phyloP scores from a whole-genome alignment of 2,113 vertebrate species.

The Phylloscopus trochilus region DNA sequence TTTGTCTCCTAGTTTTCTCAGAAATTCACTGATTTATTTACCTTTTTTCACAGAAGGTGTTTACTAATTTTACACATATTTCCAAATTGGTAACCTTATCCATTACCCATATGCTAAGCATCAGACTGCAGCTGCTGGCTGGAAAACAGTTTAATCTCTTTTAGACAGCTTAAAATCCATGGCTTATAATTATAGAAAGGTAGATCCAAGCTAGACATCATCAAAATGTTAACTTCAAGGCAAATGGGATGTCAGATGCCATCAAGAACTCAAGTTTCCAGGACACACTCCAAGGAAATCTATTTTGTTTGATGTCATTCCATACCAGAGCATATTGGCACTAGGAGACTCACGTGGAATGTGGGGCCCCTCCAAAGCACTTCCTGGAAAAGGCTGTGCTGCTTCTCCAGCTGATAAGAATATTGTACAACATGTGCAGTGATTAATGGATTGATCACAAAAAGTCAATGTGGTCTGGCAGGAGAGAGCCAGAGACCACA shows the following conservation, averaged over 20 bases:
- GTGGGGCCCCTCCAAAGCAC: not conserved
- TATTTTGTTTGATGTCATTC: conserved; percentile 30
- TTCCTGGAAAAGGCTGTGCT: not conserved
- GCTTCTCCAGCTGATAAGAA: not conserved
- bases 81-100: conserved; percentile 5
- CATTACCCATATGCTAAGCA: not conserved
- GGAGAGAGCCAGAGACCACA: not conserved
- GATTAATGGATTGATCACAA: not conserved
- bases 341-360: not conserved
- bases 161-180: conserved; percentile 15
- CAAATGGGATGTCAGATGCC: conserved; percentile 23
- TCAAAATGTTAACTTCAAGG: conserved; percentile 36
- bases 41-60: not conserved
- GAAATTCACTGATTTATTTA: not conserved
- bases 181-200: not conserved
- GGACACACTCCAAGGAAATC: conserved; percentile 29
- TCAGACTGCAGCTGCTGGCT: conserved; percentile 8
- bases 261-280: not conserved
- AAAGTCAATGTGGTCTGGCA: not conserved
- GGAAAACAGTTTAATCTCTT: conserved; percentile 31
- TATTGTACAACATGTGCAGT: not conserved
- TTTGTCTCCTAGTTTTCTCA: not conserved
- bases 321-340: not conserved
- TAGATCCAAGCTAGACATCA: conserved; percentile 17
- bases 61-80: not conserved